A percentile compares a stretch with the other conserved stretches of the same genome.
Conservation (phyloP, 2,113 vertebrate species). For the Mesocricetus auratus region DNA sequence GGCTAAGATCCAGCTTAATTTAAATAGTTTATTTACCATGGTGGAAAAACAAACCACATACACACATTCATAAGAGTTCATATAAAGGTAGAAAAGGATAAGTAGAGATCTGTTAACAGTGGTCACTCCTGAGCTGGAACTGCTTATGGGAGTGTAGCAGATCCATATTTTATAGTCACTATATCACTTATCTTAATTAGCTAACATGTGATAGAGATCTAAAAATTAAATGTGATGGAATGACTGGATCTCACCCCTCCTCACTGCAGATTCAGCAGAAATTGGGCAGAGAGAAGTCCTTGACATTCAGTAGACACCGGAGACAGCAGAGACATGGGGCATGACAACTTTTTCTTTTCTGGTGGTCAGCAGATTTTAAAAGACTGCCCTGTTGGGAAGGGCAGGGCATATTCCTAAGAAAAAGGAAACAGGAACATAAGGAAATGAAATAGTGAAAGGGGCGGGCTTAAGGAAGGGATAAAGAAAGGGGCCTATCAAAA, state of each 20-base stretch:
- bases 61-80: neutral
- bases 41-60: neutral
- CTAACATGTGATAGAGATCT: neutral
- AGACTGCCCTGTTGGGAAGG: slow-evolving; percentile 11
- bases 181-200: slow-evolving; percentile 24
- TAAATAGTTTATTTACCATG: neutral
- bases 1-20: too few relatives aligned
- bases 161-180: neutral
- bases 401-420: slow-evolving; percentile 27
- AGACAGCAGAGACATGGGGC: slow-evolving; percentile 49
- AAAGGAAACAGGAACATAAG: neutral
- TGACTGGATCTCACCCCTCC: neutral
- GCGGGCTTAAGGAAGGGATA: slow-evolving; percentile 32
- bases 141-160: neutral
- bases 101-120: slow-evolving; percentile 9
- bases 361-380: slow-evolving; percentile 13
- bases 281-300: neutral
- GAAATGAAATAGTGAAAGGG: slow-evolving; percentile 30
- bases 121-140: neutral
- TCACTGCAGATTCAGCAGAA: slow-evolving; percentile 42
- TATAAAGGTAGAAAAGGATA: slow-evolving; percentile 6
- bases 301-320: slow-evolving; percentile 42
- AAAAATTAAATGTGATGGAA: slow-evolving; percentile 33
- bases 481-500: slow-evolving; percentile 48
- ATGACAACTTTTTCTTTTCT: neutral